A percentile compares a stretch with the other conserved stretches of the same genome.
These are phyloP conservation scores for Scomber colias DNA, from an alignment of 2,113 vertebrate genomes.

Conservation along the genomic window DNA sequence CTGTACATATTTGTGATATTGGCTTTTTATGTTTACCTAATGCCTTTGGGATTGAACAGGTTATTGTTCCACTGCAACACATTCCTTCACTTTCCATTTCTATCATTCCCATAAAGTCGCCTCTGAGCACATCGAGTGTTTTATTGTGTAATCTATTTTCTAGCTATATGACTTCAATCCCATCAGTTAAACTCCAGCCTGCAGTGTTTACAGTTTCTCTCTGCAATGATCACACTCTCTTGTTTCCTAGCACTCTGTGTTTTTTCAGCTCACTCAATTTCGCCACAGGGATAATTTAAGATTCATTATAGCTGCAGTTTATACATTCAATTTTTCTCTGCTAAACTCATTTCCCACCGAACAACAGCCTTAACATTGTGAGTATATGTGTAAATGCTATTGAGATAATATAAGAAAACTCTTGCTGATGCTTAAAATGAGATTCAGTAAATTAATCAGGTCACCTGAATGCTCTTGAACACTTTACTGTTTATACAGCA, in stretches of 20 bases:
- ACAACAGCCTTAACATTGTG: constrained; percentile 10
- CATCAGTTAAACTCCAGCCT: constrained; percentile 39
- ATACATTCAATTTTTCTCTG: background rate
- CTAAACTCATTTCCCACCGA: background rate
- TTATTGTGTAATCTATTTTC: constrained; percentile 59
- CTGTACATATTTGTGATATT: background rate
- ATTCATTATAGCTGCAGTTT: constrained; percentile 4
- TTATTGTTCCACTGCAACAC: constrained; percentile 12
- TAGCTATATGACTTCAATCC: constrained; percentile 34
- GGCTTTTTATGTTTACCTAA: constrained; percentile 18
- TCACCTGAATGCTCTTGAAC: background rate
- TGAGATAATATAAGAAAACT: too few species aligned
- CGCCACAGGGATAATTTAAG: constrained; percentile 28
- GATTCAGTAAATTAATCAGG: background rate
- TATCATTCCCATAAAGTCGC: constrained; percentile 41
- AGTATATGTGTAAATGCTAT: background rate
- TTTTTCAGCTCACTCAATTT: constrained; percentile 20
- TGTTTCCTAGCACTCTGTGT: constrained; percentile 16
- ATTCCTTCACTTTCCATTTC: constrained; percentile 34
- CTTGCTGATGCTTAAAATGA: background rate
- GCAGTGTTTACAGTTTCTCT: constrained; percentile 46
- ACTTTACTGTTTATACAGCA: background rate
- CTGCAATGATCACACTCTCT: constrained; percentile 15
- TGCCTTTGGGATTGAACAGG: constrained; percentile 22
- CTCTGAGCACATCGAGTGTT: constrained; percentile 24